Evolutionary conservation across 1,140 invertebrate species (phyloP).

Genomic region (Drosophila athabasca): DNA sequence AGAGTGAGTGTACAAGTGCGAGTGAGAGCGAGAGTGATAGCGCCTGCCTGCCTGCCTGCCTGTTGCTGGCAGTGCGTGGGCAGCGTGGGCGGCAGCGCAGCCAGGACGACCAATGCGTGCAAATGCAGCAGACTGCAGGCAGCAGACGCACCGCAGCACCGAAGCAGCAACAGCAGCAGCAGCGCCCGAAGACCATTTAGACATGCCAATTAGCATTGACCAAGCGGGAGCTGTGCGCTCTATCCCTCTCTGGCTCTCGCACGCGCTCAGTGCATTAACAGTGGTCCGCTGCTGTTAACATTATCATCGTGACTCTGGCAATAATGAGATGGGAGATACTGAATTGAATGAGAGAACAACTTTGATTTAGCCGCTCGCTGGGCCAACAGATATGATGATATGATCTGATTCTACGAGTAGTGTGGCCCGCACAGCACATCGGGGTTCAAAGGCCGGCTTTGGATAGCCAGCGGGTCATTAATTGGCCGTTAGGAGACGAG

Average conservation of each 20-base stretch:
- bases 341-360: conserved; percentile 13
- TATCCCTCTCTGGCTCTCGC: conserved; percentile 1
- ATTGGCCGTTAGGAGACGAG: conserved; percentile 16
- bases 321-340: not conserved
- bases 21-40: conserved; percentile 2
- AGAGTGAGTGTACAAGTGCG: conserved; percentile 30
- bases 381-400: conserved; percentile 33
- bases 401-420: too few relatives aligned
- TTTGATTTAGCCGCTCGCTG: conserved; percentile 27
- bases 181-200: conserved; percentile 15
- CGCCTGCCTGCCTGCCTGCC: conserved; percentile 7
- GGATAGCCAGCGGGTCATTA: conserved; percentile 20
- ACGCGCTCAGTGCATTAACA: conserved; percentile 20
- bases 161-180: not conserved
- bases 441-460: conserved; percentile 40
- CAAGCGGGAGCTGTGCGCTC: conserved; percentile 3
- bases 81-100: not conserved
- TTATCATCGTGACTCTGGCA: conserved; percentile 25
- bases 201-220: conserved; percentile 43
- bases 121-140: conserved; percentile 13
- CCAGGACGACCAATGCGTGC: not conserved
- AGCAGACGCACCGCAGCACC: not conserved
- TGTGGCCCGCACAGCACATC: conserved; percentile 17
- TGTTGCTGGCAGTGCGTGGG: conserved; percentile 8
- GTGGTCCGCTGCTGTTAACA: conserved; percentile 21